phyloP scores from a whole-genome alignment of 2,888 invertebrate species.

The Laspeyria flexula region DNA sequence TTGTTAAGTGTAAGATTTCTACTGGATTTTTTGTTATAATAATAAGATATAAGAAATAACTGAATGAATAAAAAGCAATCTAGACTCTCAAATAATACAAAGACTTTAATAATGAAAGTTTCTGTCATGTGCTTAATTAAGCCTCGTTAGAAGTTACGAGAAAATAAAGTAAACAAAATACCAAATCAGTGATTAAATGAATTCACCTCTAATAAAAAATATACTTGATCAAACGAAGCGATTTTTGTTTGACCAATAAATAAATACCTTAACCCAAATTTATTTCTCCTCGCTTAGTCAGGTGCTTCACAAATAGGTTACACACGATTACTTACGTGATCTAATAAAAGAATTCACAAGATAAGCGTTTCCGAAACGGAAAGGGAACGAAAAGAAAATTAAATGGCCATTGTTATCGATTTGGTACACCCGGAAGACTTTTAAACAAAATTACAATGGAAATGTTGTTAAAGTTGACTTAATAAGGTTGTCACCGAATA shows the following conservation, averaged over 20 bases:
- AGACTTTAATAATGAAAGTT: too few relatives aligned
- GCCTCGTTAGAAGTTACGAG: too few relatives aligned
- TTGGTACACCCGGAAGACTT: constrained; percentile 1
- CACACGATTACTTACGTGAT: constrained; percentile 31
- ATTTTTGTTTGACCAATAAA: not conserved
- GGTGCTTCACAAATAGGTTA: not conserved
- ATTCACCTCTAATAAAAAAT: too few relatives aligned
- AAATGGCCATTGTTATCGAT: constrained; percentile 25
- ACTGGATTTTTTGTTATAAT: too few relatives aligned
- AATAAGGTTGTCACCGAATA: not conserved
- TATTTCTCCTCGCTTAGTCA: not conserved
- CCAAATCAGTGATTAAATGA: too few relatives aligned
- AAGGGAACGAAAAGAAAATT: constrained; percentile 16
- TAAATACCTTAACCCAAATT: not conserved
- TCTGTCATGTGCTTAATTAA: too few relatives aligned
- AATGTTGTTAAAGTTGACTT: constrained; percentile 1
- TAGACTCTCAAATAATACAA: too few relatives aligned
- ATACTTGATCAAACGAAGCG: too few relatives aligned
- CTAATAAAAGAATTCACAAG: constrained; percentile 31
- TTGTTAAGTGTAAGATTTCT: too few relatives aligned
- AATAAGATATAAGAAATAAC: too few relatives aligned
- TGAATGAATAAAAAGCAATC: too few relatives aligned
- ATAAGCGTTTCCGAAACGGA: constrained; percentile 10
- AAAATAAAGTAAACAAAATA: too few relatives aligned
- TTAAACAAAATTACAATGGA: constrained; percentile 1